phyloP scores from a whole-genome alignment of 35 echinoderm and acorn worm species.

The Diadema setosum region DNA sequence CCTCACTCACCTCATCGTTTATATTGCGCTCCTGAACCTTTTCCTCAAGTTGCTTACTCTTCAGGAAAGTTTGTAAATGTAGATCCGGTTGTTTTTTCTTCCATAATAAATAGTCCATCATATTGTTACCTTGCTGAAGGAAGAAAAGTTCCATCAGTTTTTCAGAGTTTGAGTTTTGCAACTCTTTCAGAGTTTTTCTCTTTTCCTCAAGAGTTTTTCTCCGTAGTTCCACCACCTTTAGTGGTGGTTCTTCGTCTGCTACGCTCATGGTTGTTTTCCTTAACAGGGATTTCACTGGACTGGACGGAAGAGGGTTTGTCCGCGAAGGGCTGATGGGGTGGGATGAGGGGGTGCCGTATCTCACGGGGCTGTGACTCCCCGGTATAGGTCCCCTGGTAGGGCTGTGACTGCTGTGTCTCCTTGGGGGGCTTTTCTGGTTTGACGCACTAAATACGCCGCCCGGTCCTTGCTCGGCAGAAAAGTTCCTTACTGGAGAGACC shows the following conservation, averaged over 20 bases:
- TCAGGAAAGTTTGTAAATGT: conserved; percentile 52
- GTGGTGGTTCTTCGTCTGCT: conserved; percentile 17
- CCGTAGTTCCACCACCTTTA: conserved; percentile 75
- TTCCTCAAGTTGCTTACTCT: conserved; percentile 79
- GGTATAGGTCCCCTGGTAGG: conserved; percentile 4
- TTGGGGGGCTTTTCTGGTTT: not conserved
- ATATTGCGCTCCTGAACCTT: conserved; percentile 45
- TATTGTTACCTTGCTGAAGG: conserved; percentile 85
- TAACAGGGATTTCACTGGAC: conserved; percentile 62
- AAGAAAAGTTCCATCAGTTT: conserved; percentile 94
- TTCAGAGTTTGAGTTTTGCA: conserved; percentile 85
- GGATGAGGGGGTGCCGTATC: not conserved
- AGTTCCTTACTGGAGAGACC: not conserved
- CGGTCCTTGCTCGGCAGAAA: not conserved
- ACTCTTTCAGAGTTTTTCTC: conserved; percentile 55
- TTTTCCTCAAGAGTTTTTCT: conserved; percentile 66
- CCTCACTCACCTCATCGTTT: conserved; percentile 51
- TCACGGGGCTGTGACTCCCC: conserved; percentile 59
- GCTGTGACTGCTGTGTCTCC: conserved; percentile 33
- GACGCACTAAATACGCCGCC: not conserved
- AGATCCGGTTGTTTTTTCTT: conserved; percentile 75
- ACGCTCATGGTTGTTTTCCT: conserved; percentile 39
- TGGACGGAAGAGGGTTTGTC: conserved; percentile 95
- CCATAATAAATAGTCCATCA: conserved; percentile 95
- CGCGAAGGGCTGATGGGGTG: conserved; percentile 64